These are phyloP conservation scores for Phalacrocorax aristotelis DNA, from an alignment of 2,113 vertebrate genomes.

Conservation along the genomic window DNA sequence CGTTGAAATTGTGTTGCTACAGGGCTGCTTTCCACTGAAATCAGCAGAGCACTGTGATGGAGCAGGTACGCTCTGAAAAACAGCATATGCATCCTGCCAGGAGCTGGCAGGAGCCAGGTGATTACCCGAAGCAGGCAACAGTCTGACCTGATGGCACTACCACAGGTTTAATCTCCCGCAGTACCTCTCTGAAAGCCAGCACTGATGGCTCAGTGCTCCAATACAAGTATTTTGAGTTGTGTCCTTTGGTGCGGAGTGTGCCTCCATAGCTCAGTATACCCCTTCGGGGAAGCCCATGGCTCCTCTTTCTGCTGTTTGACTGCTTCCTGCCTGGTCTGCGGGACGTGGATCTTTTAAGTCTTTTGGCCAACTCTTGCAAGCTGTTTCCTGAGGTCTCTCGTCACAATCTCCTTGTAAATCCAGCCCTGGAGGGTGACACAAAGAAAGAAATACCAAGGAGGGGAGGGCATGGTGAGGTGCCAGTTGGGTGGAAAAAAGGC, in stretches of 20 bases:
- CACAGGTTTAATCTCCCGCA: background rate
- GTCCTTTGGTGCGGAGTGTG: conserved; percentile 52
- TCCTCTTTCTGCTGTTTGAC: conserved; percentile 67
- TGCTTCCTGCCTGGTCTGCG: conserved; percentile 10
- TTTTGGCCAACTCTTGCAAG: conserved; percentile 60
- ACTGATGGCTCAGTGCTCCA: conserved; percentile 70
- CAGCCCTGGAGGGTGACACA: background rate
- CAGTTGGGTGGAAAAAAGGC: background rate
- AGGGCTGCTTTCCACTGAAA: background rate
- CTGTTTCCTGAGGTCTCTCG: conserved; percentile 65
- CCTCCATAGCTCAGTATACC: conserved; percentile 48
- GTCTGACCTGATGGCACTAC: background rate
- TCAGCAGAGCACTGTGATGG: rapidly evolving
- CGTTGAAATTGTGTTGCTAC: too few relatives aligned
- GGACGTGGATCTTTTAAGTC: background rate
- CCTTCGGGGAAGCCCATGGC: conserved; percentile 27
- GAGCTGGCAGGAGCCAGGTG: background rate
- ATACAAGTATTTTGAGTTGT: conserved; percentile 58
- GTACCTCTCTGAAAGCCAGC: conserved; percentile 69
- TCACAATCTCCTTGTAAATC: conserved; percentile 68
- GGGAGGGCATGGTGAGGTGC: background rate
- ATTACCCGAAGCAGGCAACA: background rate
- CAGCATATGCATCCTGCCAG: background rate
- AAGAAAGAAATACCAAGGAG: background rate
- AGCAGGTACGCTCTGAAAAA: rapidly evolving